These are phyloP conservation scores for Gymnorhina tibicen DNA, from an alignment of 2,113 vertebrate genomes.

Conservation along the genomic window DNA sequence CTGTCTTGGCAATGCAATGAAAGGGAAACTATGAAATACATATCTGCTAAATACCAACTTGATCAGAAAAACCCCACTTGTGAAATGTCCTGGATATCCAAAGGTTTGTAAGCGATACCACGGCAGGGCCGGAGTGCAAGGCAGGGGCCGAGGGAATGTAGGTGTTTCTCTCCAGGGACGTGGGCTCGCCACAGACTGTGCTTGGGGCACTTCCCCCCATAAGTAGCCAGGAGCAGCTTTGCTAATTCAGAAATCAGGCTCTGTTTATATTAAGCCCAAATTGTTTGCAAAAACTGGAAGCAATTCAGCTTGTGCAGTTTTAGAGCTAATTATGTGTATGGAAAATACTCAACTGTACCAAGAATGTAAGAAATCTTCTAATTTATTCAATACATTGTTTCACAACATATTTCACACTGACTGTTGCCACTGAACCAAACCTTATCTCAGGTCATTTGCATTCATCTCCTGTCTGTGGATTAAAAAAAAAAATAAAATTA, in stretches of 20 bases:
- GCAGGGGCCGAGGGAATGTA: not conserved
- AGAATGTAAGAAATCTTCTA: constrained; percentile 57
- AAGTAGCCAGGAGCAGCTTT: constrained; percentile 54
- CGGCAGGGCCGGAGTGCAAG: not conserved
- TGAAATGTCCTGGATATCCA: not conserved
- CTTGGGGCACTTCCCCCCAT: not conserved
- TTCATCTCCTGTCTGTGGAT: constrained; percentile 57
- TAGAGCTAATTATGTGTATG: constrained; percentile 54
- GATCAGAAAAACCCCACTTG: not conserved
- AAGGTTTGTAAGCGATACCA: not conserved
- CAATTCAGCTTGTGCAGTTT: constrained; percentile 68
- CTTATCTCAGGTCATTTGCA: constrained; percentile 65
- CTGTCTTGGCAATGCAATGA: not conserved
- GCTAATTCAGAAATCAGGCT: constrained; percentile 45
- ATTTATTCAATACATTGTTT: constrained; percentile 60
- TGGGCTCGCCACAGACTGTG: not conserved
- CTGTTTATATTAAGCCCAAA: constrained; percentile 57
- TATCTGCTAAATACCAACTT: not conserved
- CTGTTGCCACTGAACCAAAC: constrained; percentile 59
- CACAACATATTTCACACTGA: constrained; percentile 62
- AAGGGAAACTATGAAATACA: not conserved
- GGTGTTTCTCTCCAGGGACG: not conserved
- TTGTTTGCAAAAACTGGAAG: constrained; percentile 64
- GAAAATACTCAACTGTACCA: constrained; percentile 61
- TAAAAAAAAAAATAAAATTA: not conserved